Conservation (phyloP, 2,113 vertebrate genomes). For the Salvelinus sp. region DNA sequence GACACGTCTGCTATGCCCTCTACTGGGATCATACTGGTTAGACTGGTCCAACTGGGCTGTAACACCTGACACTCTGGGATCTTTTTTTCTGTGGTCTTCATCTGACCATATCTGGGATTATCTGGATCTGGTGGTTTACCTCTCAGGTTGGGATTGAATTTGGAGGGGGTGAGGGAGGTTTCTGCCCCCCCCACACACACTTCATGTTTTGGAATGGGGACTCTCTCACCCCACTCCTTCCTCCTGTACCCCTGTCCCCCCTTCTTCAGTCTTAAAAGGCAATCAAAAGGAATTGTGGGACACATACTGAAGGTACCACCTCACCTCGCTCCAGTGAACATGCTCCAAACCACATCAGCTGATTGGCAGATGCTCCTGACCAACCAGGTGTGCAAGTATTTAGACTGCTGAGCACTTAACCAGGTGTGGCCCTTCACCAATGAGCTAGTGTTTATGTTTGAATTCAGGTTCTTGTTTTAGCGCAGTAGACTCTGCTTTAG, state of each 20-base stretch:
- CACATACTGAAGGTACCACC: constrained; percentile 20
- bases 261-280: constrained; percentile 12
- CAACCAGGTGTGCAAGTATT: constrained; percentile 22
- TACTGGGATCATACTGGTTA: constrained; percentile 67
- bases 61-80: neutral
- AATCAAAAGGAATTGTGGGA: constrained; percentile 32
- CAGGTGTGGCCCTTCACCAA: neutral
- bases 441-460: neutral
- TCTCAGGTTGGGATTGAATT: neutral
- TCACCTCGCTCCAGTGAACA: constrained; percentile 14
- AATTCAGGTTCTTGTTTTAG: neutral
- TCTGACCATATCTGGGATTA: constrained; percentile 23
- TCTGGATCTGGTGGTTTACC: constrained; percentile 13
- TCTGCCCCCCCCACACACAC: too few relatives aligned
- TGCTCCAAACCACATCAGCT: neutral
- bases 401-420: constrained; percentile 24
- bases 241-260: neutral
- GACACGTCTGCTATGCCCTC: constrained; percentile 63
- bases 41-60: constrained; percentile 55
- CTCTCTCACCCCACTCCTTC: neutral
- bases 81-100: neutral
- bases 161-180: too few relatives aligned
- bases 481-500: neutral
- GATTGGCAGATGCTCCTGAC: neutral
- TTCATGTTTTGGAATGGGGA: too few relatives aligned